Evolutionary conservation across 2,888 invertebrate genomes (phyloP).

Genomic region (Phrixothrix hirtus): DNA sequence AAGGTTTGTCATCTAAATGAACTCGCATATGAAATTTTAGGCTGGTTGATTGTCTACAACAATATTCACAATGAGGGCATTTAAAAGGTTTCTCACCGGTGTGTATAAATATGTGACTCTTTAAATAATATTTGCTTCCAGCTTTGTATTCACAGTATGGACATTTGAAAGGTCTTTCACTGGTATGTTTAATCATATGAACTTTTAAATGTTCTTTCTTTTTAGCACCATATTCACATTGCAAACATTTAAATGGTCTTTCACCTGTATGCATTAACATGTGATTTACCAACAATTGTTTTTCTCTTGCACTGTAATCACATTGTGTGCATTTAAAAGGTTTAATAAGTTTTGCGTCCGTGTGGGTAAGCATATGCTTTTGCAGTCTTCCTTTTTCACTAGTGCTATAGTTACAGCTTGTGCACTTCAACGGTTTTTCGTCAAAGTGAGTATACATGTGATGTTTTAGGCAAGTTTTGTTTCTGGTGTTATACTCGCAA

Average conservation of each 20-base stretch:
- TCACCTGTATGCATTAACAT: slow-evolving; percentile 2
- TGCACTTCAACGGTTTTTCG: too few relatives aligned
- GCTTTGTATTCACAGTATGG: neutral
- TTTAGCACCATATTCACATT: slow-evolving; percentile 3
- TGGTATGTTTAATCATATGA: neutral
- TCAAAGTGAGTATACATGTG: too few relatives aligned
- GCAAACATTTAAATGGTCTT: slow-evolving; percentile 6
- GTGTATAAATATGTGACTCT: neutral
- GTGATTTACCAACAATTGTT: neutral
- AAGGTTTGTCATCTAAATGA: slow-evolving; percentile 6
- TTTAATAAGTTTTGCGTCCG: too few relatives aligned
- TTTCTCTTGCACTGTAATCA: neutral
- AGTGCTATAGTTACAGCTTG: too few relatives aligned
- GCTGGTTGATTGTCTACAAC: neutral
- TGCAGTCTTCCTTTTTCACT: too few relatives aligned
- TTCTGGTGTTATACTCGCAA: too few relatives aligned
- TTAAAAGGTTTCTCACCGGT: neutral
- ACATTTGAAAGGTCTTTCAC: neutral
- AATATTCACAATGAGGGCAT: neutral
- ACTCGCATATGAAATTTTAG: neutral
- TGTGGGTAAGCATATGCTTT: too few relatives aligned
- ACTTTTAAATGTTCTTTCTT: neutral
- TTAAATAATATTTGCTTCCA: neutral
- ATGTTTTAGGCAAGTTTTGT: too few relatives aligned
- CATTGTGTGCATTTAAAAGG: slow-evolving; percentile 6